A percentile compares a stretch with the other conserved stretches of the same genome.
phyloP scores from a whole-genome alignment of 2,888 invertebrate species.

The Lasioglossum morio region DNA sequence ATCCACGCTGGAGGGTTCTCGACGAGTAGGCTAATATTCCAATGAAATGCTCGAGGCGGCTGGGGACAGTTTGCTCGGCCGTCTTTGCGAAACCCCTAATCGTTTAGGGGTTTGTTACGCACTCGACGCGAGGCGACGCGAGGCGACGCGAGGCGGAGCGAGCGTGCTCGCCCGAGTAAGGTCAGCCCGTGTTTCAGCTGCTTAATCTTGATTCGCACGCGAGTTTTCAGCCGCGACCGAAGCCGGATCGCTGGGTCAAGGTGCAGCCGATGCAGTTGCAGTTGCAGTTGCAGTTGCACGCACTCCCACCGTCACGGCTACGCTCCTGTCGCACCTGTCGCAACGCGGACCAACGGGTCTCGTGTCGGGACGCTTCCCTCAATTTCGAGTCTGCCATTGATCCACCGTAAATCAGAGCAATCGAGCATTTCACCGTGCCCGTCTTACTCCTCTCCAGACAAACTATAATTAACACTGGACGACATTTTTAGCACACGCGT shows the following conservation, averaged over 20 bases:
- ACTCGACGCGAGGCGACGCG: constrained; percentile 12
- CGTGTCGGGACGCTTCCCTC: neutral
- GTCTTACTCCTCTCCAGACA: neutral
- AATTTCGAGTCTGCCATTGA: neutral
- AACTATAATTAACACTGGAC: neutral
- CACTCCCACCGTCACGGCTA: constrained; percentile 56
- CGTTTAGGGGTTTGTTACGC: constrained; percentile 46
- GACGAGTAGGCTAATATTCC: neutral
- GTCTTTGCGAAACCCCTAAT: neutral
- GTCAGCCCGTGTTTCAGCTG: constrained; percentile 75
- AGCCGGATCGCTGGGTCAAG: constrained; percentile 81
- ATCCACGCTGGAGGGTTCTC: neutral
- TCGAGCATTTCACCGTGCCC: neutral
- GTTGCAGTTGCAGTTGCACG: constrained; percentile 66
- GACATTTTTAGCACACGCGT: too few species aligned
- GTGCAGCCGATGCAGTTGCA: constrained; percentile 69
- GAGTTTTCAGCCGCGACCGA: constrained; percentile 74
- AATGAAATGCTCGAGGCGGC: neutral
- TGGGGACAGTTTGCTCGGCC: neutral
- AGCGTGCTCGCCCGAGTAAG: constrained; percentile 73
- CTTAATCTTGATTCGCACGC: constrained; percentile 84
- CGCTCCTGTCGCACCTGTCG: constrained; percentile 19
- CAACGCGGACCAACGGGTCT: constrained; percentile 15
- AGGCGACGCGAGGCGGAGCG: neutral
- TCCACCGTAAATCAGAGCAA: neutral